phyloP scores from a whole-genome alignment of 2,888 invertebrate species.

The Leistus spinibarbis region DNA sequence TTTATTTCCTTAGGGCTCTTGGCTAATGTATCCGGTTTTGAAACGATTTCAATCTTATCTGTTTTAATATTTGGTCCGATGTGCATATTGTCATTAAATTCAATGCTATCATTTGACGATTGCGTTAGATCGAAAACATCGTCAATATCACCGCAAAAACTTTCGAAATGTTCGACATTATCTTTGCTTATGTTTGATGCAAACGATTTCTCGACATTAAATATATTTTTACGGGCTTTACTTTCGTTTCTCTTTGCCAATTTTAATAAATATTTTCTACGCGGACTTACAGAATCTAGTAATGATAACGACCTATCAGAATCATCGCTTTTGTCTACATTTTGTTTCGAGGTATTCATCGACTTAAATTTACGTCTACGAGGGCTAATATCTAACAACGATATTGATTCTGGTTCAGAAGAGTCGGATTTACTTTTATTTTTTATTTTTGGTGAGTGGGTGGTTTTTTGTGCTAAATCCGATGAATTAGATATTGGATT shows the following conservation, averaged over 20 bases:
- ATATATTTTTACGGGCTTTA: background rate
- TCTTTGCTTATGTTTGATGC: background rate
- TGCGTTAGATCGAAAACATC: slow-evolving; percentile 22
- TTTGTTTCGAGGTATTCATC: slow-evolving; percentile 2
- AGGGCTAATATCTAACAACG: slow-evolving; percentile 30
- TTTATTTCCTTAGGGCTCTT: background rate
- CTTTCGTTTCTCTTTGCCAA: background rate
- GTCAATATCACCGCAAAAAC: slow-evolving; percentile 43
- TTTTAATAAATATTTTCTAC: background rate
- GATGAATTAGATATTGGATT: slow-evolving; percentile 1
- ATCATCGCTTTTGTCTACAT: background rate
- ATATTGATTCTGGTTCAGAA: slow-evolving; percentile 23
- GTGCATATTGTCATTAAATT: slow-evolving; percentile 6
- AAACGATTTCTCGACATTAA: background rate
- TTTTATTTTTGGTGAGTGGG: background rate
- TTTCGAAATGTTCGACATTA: slow-evolving; percentile 48
- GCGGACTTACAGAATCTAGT: slow-evolving; percentile 7
- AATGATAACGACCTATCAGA: background rate
- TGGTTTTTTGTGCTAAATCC: background rate
- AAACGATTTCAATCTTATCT: background rate
- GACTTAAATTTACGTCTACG: slow-evolving; percentile 11
- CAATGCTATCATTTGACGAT: slow-evolving; percentile 15
- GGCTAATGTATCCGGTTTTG: background rate
- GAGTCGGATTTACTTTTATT: slow-evolving; percentile 6
- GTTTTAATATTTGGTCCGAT: background rate